These are phyloP conservation scores for Echeneis naucrates DNA, from an alignment of 2,797 vertebrate genomes.

Conservation along the genomic window DNA sequence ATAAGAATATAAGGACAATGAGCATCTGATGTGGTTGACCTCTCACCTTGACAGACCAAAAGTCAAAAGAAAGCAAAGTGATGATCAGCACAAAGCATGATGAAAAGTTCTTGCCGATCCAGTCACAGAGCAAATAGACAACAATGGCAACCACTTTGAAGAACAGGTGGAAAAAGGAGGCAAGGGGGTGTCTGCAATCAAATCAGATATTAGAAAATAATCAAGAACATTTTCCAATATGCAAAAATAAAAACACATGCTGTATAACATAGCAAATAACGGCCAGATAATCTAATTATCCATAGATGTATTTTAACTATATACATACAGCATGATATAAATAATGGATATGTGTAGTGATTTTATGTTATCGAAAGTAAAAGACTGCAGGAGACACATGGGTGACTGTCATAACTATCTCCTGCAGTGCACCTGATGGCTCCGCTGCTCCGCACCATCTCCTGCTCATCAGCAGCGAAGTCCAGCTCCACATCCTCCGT, in stretches of 20 bases:
- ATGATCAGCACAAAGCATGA: constrained; percentile 88
- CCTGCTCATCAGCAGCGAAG: constrained; percentile 86
- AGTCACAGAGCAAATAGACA: constrained; percentile 87
- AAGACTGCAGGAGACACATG: background rate
- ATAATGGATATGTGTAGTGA: background rate
- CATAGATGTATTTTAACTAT: too few species aligned
- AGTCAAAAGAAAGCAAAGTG: constrained; percentile 90
- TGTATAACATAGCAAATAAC: background rate
- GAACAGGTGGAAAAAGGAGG: constrained; percentile 90
- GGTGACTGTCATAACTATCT: background rate
- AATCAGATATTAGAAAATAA: background rate
- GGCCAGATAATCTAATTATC: too few species aligned
- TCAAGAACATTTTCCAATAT: background rate
- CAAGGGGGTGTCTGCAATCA: constrained; percentile 61
- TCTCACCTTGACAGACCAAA: constrained; percentile 91
- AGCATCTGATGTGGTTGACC: background rate
- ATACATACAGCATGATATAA: too few species aligned
- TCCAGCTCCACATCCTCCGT: constrained; percentile 88
- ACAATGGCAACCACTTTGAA: constrained; percentile 87
- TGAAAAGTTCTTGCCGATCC: constrained; percentile 87
- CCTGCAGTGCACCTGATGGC: constrained; percentile 78
- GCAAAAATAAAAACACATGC: background rate
- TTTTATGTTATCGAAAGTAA: background rate
- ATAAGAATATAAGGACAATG: background rate
- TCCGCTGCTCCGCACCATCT: constrained; percentile 78